Evolutionary conservation across 2,113 vertebrate species (phyloP).

Genomic region (Solea senegalensis): DNA sequence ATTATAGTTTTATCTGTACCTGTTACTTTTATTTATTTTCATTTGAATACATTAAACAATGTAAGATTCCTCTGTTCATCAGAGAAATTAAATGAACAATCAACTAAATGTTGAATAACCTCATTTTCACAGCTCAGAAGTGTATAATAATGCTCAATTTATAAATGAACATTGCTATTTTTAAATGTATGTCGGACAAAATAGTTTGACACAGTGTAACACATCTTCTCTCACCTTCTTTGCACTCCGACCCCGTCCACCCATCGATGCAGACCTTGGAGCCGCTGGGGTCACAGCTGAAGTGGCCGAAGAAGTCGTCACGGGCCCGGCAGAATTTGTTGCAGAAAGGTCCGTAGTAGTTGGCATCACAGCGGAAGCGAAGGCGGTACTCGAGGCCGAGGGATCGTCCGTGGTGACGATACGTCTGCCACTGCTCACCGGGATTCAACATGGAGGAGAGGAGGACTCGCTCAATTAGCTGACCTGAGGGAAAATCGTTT

Average conservation of each 20-base stretch:
- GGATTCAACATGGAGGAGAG: slow-evolving; percentile 85
- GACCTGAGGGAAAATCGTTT: slow-evolving; percentile 63
- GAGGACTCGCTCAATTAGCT: slow-evolving; percentile 82
- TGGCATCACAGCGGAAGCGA: slow-evolving; percentile 81
- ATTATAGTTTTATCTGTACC: too few relatives aligned
- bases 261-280: slow-evolving; percentile 87
- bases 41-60: too few relatives aligned
- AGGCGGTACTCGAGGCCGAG: slow-evolving; percentile 83
- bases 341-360: slow-evolving; percentile 84
- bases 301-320: slow-evolving; percentile 84
- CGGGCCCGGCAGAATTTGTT: slow-evolving; percentile 81
- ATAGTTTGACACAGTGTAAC: background rate
- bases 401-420: slow-evolving; percentile 79
- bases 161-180: too few relatives aligned
- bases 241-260: slow-evolving; percentile 77
- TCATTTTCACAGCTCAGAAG: too few relatives aligned
- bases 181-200: too few relatives aligned
- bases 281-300: slow-evolving; percentile 83
- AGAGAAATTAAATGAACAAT: too few relatives aligned
- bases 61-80: too few relatives aligned
- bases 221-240: slow-evolving; percentile 63
- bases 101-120: too few relatives aligned
- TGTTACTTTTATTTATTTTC: too few relatives aligned
- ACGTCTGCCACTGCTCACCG: slow-evolving; percentile 81
- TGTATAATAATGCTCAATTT: too few relatives aligned